These are phyloP conservation scores for Mamestra configurata DNA, from an alignment of 1,140 invertebrate species.

Conservation along the genomic window DNA sequence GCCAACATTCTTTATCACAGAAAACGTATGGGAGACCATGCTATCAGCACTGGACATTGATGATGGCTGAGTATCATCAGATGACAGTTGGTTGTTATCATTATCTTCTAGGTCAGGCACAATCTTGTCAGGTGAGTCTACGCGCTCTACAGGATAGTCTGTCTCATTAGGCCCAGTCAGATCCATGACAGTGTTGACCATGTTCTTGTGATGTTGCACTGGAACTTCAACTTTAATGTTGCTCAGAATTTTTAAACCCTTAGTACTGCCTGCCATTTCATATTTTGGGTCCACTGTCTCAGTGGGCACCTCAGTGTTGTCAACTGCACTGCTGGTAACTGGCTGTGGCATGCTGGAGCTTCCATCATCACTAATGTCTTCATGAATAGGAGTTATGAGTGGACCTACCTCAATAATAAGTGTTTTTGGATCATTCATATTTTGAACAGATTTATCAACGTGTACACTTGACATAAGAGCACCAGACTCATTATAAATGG, in stretches of 20 bases:
- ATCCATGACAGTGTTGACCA: constrained; percentile 84
- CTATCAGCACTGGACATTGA: constrained; percentile 65
- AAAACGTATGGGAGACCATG: constrained; percentile 78
- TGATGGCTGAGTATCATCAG: constrained; percentile 65
- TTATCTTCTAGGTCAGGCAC: constrained; percentile 81
- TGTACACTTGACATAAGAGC: constrained; percentile 58
- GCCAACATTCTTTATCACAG: constrained; percentile 84
- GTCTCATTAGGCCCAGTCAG: constrained; percentile 79
- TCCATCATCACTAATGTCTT: constrained; percentile 6
- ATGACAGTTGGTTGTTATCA: constrained; percentile 66
- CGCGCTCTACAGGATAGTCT: constrained; percentile 64
- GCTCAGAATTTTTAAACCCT: constrained; percentile 86
- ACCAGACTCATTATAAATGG: constrained; percentile 67
- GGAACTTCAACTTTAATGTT: constrained; percentile 87
- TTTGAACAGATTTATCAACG: constrained; percentile 63
- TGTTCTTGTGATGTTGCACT: constrained; percentile 82
- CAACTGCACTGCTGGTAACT: constrained; percentile 42
- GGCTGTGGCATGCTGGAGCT: constrained; percentile 22
- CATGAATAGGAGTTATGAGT: constrained; percentile 60
- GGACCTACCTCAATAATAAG: constrained; percentile 82
- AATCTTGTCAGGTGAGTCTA: constrained; percentile 74
- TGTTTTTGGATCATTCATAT: constrained; percentile 75
- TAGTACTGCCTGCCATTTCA: constrained; percentile 69
- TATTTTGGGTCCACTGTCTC: constrained; percentile 65
- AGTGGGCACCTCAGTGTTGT: constrained; percentile 51